Evolutionary conservation across 2,113 vertebrate genomes (phyloP), one percentile per base, ranked within the genome.

Genomic region (Onychorhynchus coronatus): DNA sequence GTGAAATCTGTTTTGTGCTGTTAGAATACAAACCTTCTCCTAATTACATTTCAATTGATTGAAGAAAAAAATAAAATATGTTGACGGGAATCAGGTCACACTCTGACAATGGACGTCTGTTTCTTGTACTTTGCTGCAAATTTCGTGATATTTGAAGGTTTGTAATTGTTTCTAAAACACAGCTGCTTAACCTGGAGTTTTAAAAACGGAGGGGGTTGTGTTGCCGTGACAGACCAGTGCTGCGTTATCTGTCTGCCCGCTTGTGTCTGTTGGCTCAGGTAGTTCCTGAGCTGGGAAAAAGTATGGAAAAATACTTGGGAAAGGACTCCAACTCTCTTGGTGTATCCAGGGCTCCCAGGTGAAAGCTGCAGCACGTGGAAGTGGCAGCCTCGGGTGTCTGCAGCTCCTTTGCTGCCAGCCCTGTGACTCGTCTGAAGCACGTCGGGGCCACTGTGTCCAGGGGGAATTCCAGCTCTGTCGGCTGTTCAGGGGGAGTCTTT

Each of bases 391-490:
- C 0, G 0, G 8, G 33, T 85, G n/a, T 33, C 62, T 73, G 67
- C 41, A 65, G 61, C 84, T 70, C 72, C 41, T 53, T 19, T 59
- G 44, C 19, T 68, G 50, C 52, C 81, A 93, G 37, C 47, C 41
- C 66, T 49, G 52, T 0, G 1, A 27, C 41, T 56, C 15, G 49
- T 86, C 72, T 55, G 25, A 11, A 68, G 31, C 59, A 31, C 1
- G 0, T 6, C 0, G 1, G 39, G 71, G 21, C 44, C 5, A 2
- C 63, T 47, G n/a, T 1, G 4, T 87, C 73, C 44, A 4, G 67
- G 53, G 55, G 91, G 37, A 76, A 58, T 96, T 95, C 91, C 81
- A 73, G 70, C 77, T 74, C 86, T 76, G 2, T 31, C 61, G 74
- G 33, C 70, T 85, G 21, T 31, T 65, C 23, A 65, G 85, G 74